Evolutionary conservation across 1,140 invertebrate genomes (phyloP), one percentile per base, ranked within the genome.

Genomic region (Trichomalopsis sarcophagae): DNA sequence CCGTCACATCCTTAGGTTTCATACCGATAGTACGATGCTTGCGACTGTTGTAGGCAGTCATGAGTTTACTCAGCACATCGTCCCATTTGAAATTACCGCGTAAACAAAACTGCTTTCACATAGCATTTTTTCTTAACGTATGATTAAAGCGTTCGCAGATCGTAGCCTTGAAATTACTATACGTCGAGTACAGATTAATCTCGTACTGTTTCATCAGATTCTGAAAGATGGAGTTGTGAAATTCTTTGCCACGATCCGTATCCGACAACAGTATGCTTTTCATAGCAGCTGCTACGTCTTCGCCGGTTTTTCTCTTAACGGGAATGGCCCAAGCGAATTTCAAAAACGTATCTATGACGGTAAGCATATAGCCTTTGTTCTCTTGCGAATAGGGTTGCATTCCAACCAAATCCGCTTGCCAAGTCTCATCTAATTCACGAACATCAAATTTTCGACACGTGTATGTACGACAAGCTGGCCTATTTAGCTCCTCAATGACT

Each of bases 301-400:
- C 85, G 21, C 81, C 88, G 50, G 85, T 89, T 87, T 91, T 91
- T 14, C 83, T 88, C 86, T 89, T 90, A 21, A 91, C 30, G 0
- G 89, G 89, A 30, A 91, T 68, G 76, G 87, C 89, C 88, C 87
- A 92, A n/a, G 89, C 88, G 86, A 82, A 91, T 84, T 91, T 92
- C 50, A 87, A 89, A 76, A 92, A 91, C 7, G 88, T 80, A 81
- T 93, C 90, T 78, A 93, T 92, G 6, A 90, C 33, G 4, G 33
- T 33, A 33, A 33, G 33, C 33, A 1, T 33, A 33, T 33, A 33
- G 4, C 33, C 33, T 33, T 33, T 33, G 4, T 33, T 33, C 4
- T 33, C 33, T 33, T 4, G 33, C 4, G 33, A 33, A 33, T 33
- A 33, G 4, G 33, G 33, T 33, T 33, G 33, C 4, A 33, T 33